Evolutionary conservation across 92 coral and sea anemone genomes (phyloP), one percentile per base, ranked within the genome.

Genomic region (Epizoanthus stellaris): DNA sequence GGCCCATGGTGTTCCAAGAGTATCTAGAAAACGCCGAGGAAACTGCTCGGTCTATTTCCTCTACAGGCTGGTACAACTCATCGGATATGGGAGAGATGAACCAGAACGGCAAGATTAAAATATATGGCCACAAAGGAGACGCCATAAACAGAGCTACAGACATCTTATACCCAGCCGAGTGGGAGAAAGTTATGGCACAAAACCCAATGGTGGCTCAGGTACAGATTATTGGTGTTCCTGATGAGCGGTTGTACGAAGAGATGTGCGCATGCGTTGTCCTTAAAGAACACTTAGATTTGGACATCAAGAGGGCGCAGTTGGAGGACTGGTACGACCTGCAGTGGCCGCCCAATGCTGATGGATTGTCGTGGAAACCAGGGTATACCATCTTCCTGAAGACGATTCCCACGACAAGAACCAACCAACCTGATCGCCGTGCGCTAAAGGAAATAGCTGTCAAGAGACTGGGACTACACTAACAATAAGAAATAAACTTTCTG

Each of bases 161-260:
- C 13, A 62, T 82, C 6, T 62, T 85, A 19, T 61, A 73, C 47
- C 92, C 92, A 4, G 73, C 59, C 3, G 92, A 85, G 42, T 42
- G 82, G 49, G 92, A 89, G 79, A 62, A 54, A n/a, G 87, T 85
- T 6, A 56, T 89, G 54, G 49, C 59, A 11, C 64, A 68, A 52
- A 64, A 89, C 75, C 88, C 87, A 19, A 57, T 80, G 59, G 85
- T 89, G 15, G 80, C 89, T 3, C 42, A 79, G n/a, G 87, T 85
- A n/a, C 59, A 81, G 49, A 77, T 81, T 19, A 83, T 89, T 56
- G 92, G 92, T 74, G 87, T 89, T n/a, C 92, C 92, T 64, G 92
- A 89, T 67, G 67, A 86, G 59, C 89, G 89, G 87, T 71, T 89
- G 23, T 71, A 73, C 60, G 92, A 89, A 73, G 85, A 84, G 65